These are phyloP conservation scores for Centrocercus urophasianus DNA, from an alignment of 2,113 vertebrate species.

Conservation along the genomic window DNA sequence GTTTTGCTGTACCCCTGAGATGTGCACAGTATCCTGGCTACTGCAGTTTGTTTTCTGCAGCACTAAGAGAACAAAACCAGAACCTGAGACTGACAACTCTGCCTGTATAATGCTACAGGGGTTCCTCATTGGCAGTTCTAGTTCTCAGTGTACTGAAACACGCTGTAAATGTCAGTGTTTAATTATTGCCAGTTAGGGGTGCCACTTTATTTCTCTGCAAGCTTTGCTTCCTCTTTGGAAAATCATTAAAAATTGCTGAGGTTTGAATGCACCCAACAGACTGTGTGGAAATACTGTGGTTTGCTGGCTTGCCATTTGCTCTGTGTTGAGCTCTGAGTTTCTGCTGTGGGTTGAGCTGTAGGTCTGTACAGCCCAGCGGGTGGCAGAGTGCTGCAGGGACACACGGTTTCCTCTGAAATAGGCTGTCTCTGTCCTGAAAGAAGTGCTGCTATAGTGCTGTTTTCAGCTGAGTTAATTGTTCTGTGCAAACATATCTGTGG, in stretches of 20 bases:
- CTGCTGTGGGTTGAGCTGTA: background rate
- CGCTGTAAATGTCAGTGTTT: slow-evolving; percentile 37
- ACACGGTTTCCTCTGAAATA: background rate
- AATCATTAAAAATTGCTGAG: background rate
- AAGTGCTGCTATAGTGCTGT: background rate
- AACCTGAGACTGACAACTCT: slow-evolving; percentile 2
- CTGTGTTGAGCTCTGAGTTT: background rate
- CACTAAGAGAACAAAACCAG: slow-evolving; percentile 12
- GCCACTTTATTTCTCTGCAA: slow-evolving; percentile 12
- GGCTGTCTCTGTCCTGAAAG: background rate
- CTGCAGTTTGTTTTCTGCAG: background rate
- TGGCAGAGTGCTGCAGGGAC: background rate
- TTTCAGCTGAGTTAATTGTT: slow-evolving; percentile 11
- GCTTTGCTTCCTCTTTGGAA: slow-evolving; percentile 5
- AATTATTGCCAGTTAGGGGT: slow-evolving; percentile 48
- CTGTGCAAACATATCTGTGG: background rate
- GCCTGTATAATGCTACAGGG: slow-evolving; percentile 51
- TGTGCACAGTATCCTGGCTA: background rate
- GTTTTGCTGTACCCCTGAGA: background rate
- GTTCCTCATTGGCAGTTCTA: background rate
- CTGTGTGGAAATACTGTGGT: background rate
- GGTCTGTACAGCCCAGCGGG: background rate
- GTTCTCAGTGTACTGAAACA: slow-evolving; percentile 11
- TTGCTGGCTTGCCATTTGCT: background rate
- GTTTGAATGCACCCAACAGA: slow-evolving; percentile 3